These are phyloP conservation scores for Polyergus mexicanus DNA, from an alignment of 1,140 invertebrate species.

Conservation along the genomic window DNA sequence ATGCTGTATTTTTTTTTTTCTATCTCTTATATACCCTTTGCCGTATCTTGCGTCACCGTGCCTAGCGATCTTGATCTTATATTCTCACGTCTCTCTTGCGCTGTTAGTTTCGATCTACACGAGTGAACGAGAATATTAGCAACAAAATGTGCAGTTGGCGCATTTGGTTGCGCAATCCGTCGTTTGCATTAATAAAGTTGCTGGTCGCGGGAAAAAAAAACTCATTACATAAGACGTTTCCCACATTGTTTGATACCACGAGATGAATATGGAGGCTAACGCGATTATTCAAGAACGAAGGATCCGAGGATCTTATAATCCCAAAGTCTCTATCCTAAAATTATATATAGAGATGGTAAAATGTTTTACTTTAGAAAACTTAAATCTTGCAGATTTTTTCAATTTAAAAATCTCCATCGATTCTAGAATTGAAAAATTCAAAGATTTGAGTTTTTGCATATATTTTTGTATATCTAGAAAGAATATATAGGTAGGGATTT, in stretches of 20 bases:
- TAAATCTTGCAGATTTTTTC: not conserved
- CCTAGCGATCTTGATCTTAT: slow-evolving; percentile 81
- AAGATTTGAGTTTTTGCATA: not conserved
- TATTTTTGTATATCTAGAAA: not conserved
- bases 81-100: slow-evolving; percentile 81
- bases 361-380: not conserved
- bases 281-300: slow-evolving; percentile 35
- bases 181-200: slow-evolving; percentile 47
- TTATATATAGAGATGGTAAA: not conserved
- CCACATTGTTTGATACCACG: slow-evolving; percentile 22
- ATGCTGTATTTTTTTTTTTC: slow-evolving; percentile 75
- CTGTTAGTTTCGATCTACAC: slow-evolving; percentile 77
- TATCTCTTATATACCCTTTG: slow-evolving; percentile 70
- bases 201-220: slow-evolving; percentile 48
- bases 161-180: slow-evolving; percentile 61
- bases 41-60: slow-evolving; percentile 80
- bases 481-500: not conserved
- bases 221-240: slow-evolving; percentile 56
- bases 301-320: slow-evolving; percentile 23
- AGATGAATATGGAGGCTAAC: slow-evolving; percentile 36
- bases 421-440: not conserved
- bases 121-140: slow-evolving; percentile 66
- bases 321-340: not conserved
- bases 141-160: slow-evolving; percentile 61
- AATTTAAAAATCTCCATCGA: not conserved